Percentiles rank a stretch among this genome's conserved stretches.
These are phyloP conservation scores for Rhagoletis zephyria DNA, from an alignment of 1,140 invertebrate genomes.

Conservation along the genomic window DNA sequence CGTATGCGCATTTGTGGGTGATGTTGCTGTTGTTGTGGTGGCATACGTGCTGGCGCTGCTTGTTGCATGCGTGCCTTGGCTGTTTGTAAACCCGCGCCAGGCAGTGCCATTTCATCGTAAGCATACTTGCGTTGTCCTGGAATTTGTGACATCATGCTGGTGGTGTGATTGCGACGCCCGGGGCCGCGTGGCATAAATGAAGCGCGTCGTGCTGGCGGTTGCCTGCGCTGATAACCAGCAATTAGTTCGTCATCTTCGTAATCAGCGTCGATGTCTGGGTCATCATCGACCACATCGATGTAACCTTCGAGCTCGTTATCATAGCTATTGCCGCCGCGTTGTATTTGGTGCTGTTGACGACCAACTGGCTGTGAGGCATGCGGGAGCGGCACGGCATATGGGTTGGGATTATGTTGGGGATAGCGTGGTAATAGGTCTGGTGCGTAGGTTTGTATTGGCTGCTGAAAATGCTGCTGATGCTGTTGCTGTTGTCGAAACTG, in stretches of 20 bases:
- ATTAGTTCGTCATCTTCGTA: constrained; percentile 60
- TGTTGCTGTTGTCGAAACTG: constrained; percentile 59
- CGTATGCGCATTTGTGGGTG: constrained; percentile 61
- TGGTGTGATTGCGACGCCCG: constrained; percentile 54
- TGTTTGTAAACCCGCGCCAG: constrained; percentile 66
- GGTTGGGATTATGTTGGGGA: constrained; percentile 24
- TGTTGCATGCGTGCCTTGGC: constrained; percentile 70
- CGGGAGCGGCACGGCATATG: not conserved
- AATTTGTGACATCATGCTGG: constrained; percentile 59
- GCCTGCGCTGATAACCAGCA: not conserved
- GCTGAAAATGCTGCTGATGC: constrained; percentile 37
- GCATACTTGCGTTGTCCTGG: constrained; percentile 59
- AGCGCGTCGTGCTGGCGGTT: not conserved
- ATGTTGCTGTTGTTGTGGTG: not conserved
- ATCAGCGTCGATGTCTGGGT: constrained; percentile 52
- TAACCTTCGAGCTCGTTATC: constrained; percentile 59
- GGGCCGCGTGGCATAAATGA: constrained; percentile 1
- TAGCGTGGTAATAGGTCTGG: constrained; percentile 15
- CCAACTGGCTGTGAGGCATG: not conserved
- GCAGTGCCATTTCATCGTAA: constrained; percentile 65
- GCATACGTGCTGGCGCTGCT: not conserved
- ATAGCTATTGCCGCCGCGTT: constrained; percentile 50
- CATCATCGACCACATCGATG: constrained; percentile 26
- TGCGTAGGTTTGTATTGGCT: constrained; percentile 27
- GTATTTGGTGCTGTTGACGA: constrained; percentile 7